A percentile compares a stretch with the other conserved stretches of the same genome.
Conservation (phyloP, 2,888 invertebrate genomes). For the Bellardia pandia region DNA sequence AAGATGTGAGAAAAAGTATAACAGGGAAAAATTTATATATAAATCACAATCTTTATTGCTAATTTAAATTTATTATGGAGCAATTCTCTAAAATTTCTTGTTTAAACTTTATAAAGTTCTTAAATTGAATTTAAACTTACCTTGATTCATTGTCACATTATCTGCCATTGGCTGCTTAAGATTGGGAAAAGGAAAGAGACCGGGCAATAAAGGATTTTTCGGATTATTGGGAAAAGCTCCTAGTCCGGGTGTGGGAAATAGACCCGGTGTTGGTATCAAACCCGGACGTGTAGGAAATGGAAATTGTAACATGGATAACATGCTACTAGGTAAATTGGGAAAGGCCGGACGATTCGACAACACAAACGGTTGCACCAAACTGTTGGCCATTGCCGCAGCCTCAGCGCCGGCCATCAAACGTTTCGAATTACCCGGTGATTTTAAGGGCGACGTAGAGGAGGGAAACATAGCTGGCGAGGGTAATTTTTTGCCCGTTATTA, state of each 20-base stretch:
- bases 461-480: conserved; percentile 56
- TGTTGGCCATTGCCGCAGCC: conserved; percentile 9
- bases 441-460: conserved; percentile 44
- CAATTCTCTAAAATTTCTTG: too few species aligned
- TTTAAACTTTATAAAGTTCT: too few species aligned
- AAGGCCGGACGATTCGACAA: conserved; percentile 75
- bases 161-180: conserved; percentile 52
- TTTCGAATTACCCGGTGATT: conserved; percentile 67
- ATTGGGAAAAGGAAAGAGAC: conserved; percentile 72
- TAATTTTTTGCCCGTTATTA: conserved; percentile 59
- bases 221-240: conserved; percentile 75
- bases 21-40: background rate
- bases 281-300: conserved; percentile 85
- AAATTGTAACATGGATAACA: conserved; percentile 80
- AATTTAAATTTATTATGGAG: too few species aligned
- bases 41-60: background rate
- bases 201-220: conserved; percentile 70
- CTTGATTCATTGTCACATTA: conserved; percentile 42
- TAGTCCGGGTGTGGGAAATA: conserved; percentile 83
- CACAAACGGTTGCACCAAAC: conserved; percentile 64
- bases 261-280: conserved; percentile 85
- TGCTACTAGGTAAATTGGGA: conserved; percentile 77
- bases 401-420: conserved; percentile 53
- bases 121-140: conserved; percentile 11
- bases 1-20: conserved; percentile 15